Base-by-base conservation (phyloP, 2,113 vertebrate species). In the Lota lota region DNA sequence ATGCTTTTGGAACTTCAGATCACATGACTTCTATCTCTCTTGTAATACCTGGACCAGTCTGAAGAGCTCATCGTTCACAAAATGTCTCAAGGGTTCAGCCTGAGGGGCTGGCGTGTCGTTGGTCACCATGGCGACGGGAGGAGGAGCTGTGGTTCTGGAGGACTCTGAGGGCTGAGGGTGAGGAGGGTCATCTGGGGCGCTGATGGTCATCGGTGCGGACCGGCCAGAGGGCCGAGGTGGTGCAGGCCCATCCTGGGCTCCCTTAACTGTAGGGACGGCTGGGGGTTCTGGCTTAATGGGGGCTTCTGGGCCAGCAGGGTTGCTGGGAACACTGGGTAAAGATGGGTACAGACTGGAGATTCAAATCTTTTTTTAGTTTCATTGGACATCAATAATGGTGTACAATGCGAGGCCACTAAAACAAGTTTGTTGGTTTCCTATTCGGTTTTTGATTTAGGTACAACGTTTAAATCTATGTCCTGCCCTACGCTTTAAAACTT, bases 61-160 rank as follows among this genome's bases (percentile, higher is more conserved):
- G 84, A 95, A 94, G 87, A 99, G 91, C 87, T 96, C 93, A 64
- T 98, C 95, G 84, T 97, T 94, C 5, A 98, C 78, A 74, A 92
- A 91, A 36, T 94, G 93, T 59, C 89, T 91, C 50, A 92, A 83
- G 56, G 87, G 84, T 28, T 92, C 85, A 11, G 90, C 76, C 64
- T 87, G 77, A 24, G 70, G 72, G 1, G 64, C 33, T 5, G 85
- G 53, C 1, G 86, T 72, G 5, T 82, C 88, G 65, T 62, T 72
- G 19, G 54, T 18, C 12, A 51, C 65, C 66, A 63, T 18, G 14
- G 61, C 3, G 66, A 68, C 54, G 0, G 2, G 58, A 72, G 75
- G 1, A 1, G 81, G 54, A 50, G 47, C 67, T 22, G 2, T 57
- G 11, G 74, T 15, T 18, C 40, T 53, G 12, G 20, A 11, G 20